phyloP scores from a whole-genome alignment of 2,888 invertebrate species.

The Taenaris catops region DNA sequence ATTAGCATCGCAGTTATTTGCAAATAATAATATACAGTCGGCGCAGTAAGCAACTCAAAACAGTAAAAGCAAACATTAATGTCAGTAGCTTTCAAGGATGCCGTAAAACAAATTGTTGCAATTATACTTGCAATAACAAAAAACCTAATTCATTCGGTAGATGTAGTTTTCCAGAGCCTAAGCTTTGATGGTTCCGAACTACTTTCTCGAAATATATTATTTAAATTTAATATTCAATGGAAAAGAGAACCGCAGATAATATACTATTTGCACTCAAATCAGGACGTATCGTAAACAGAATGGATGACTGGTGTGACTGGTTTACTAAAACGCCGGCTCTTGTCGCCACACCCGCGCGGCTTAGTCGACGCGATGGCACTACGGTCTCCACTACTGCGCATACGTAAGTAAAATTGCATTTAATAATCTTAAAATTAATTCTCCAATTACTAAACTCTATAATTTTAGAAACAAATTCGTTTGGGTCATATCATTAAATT shows the following conservation, averaged over 20 bases:
- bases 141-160: too few relatives aligned
- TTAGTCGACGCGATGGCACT: slow-evolving; percentile 68
- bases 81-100: too few relatives aligned
- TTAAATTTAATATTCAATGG: too few relatives aligned
- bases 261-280: slow-evolving; percentile 6
- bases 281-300: slow-evolving; percentile 34
- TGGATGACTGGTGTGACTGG: slow-evolving; percentile 52
- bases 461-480: background rate
- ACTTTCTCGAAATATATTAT: background rate
- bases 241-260: slow-evolving; percentile 1
- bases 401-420: slow-evolving; percentile 45
- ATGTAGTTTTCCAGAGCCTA: too few relatives aligned
- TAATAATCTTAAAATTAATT: too few relatives aligned
- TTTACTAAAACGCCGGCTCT: slow-evolving; percentile 36
- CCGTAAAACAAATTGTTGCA: too few relatives aligned
- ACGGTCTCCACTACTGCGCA: slow-evolving; percentile 67
- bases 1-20: too few relatives aligned
- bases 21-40: too few relatives aligned
- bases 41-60: too few relatives aligned
- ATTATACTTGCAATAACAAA: too few relatives aligned
- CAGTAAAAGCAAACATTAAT: too few relatives aligned
- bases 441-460: background rate
- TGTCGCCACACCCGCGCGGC: slow-evolving; percentile 31
- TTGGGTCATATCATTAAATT: background rate
- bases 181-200: too few relatives aligned